These are phyloP conservation scores for Porites lobata DNA, from an alignment of 92 coral and sea anemone genomes.

Conservation along the genomic window DNA sequence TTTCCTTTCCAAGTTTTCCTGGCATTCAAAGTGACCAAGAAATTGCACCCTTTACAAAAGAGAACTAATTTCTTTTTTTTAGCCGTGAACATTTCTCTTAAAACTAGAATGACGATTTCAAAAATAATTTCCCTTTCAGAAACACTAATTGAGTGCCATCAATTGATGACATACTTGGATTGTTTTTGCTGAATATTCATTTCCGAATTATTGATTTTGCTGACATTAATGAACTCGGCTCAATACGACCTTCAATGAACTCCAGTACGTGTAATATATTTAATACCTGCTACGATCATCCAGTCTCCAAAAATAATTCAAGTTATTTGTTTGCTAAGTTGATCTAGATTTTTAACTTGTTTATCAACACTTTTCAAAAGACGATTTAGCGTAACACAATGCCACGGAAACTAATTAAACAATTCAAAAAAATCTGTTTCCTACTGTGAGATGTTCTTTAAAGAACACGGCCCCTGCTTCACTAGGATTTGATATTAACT, in stretches of 20 bases:
- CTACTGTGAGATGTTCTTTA: background rate
- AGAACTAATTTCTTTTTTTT: background rate
- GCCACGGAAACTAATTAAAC: background rate
- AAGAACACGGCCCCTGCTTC: background rate
- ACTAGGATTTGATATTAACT: background rate
- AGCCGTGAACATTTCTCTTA: background rate
- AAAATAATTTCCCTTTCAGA: background rate
- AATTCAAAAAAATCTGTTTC: background rate
- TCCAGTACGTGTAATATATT: background rate
- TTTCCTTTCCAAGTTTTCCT: too few species aligned
- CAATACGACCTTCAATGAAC: background rate
- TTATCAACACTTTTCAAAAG: constrained; percentile 11
- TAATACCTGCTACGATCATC: background rate
- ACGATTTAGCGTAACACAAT: constrained; percentile 15
- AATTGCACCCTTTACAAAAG: too few species aligned
- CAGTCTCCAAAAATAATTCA: background rate
- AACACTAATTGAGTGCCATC: background rate
- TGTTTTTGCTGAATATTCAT: background rate
- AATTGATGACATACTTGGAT: background rate
- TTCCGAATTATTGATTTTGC: too few species aligned
- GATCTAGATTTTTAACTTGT: background rate
- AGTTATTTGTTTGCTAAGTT: constrained; percentile 17
- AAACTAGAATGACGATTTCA: background rate
- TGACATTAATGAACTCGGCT: background rate
- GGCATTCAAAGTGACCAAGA: too few species aligned